Base-by-base conservation (phyloP, 30 jellyfish, hydroid and myxozoan genomes). In the Cassiopea xamachana region DNA sequence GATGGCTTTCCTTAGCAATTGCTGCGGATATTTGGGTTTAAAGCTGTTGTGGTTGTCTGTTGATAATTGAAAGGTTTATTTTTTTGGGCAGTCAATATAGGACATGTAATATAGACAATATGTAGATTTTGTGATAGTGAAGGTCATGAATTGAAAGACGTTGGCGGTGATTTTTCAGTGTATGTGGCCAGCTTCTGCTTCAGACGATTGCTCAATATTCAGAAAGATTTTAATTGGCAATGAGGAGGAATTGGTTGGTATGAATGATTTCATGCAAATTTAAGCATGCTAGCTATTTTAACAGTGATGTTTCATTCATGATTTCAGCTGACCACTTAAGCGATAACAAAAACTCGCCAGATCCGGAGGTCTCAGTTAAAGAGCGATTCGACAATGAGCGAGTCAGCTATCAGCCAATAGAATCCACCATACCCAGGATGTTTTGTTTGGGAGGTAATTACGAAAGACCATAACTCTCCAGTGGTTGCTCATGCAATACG, bases 321-420 rank as follows among this genome's bases (percentile, higher is more conserved):
- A 13, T 47, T 68, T 70, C 89, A 77, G 86, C 86, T 77, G 89
- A 87, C 88, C 91, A 59, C 82, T 60, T 64, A 2, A 19, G 46
- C 74, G 84, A 67, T 60, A 76, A 78, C 94, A 79, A 87, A 84
- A 55, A 46, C 55, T 39, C 64, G 60, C 45, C 43, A 61, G 64
- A 80, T 55, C 95, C 95, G 95, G 95, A 79, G 95, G 89, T 79
- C 73, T 9, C 48, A 61, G 76, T 43, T 59, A 77, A 18, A 39
- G 79, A 69, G 82, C 39, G 47, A 49, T 14, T 7, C 80, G 71
- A 88, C 95, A 88, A 88, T 88, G 55, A 47, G 87, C 90, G 50
- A 67, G 83, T 88, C 87, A 86, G 80, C 70, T 79, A 83, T 69
- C 82, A 55, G 86, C 95, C 95, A 88, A 88, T 88, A 69, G 90